phyloP scores from a whole-genome alignment of 2,888 invertebrate genomes.

The Patella caerulea region DNA sequence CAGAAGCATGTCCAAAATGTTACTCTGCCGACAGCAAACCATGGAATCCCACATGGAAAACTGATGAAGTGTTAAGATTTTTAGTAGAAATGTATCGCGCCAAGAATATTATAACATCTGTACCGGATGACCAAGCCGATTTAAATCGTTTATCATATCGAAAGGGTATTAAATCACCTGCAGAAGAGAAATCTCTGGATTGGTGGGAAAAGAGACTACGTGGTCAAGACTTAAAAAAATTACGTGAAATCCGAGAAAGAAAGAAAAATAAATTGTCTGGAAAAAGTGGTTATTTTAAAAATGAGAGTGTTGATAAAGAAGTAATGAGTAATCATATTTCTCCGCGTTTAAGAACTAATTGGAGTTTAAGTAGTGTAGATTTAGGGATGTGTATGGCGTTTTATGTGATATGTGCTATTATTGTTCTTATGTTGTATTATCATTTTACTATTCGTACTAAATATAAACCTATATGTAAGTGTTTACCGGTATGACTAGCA shows the following conservation, averaged over 20 bases:
- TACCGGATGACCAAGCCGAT: constrained; percentile 11
- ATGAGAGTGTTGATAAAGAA: not conserved
- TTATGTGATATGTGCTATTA: constrained; percentile 57
- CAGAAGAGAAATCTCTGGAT: constrained; percentile 42
- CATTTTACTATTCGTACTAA: constrained; percentile 59
- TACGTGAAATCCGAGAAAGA: constrained; percentile 39
- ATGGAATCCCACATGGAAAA: constrained; percentile 39
- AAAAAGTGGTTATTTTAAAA: not conserved
- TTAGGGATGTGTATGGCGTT: constrained; percentile 65
- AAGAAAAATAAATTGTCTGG: constrained; percentile 31
- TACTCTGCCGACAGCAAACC: constrained; percentile 16
- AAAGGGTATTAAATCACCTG: not conserved
- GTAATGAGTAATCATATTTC: not conserved
- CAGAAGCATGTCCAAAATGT: constrained; percentile 77
- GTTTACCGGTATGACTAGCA: constrained; percentile 11
- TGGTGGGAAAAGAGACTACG: constrained; percentile 62
- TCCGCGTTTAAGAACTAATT: constrained; percentile 17
- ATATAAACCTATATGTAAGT: constrained; percentile 40
- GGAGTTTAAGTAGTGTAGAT: constrained; percentile 57
- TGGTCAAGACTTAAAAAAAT: constrained; percentile 51
- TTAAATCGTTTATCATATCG: not conserved
- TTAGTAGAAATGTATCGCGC: constrained; percentile 53
- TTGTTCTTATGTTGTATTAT: constrained; percentile 62
- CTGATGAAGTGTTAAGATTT: constrained; percentile 48
- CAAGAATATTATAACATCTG: constrained; percentile 40